Conservation (phyloP, 2,113 vertebrate species). For the Uria aalge region DNA sequence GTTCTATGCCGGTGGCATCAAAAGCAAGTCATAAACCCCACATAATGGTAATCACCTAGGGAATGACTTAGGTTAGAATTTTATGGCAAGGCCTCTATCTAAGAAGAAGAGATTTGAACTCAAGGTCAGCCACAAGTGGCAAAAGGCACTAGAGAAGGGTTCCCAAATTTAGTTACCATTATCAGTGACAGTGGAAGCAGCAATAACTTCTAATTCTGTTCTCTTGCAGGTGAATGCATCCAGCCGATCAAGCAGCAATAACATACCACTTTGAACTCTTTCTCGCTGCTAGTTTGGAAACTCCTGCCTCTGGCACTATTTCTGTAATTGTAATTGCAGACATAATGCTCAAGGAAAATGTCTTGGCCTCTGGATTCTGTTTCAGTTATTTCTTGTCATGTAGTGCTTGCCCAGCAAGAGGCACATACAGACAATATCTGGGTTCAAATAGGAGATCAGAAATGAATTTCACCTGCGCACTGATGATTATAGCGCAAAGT, state of each 20-base stretch:
- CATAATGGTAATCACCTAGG: rapidly evolving
- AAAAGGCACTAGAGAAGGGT: not conserved
- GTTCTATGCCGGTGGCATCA: not conserved
- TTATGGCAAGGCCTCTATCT: not conserved
- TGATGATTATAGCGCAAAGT: not conserved
- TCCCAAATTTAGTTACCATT: not conserved
- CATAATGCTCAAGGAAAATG: not conserved
- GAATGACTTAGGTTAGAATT: not conserved
- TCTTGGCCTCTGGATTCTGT: not conserved
- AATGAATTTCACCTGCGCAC: not conserved
- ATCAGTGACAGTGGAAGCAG: not conserved
- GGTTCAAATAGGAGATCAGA: not conserved
- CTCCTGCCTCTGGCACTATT: not conserved
- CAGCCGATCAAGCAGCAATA: not conserved
- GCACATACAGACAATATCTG: not conserved
- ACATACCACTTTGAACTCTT: not conserved
- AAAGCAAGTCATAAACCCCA: not conserved
- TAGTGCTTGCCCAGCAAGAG: not conserved
- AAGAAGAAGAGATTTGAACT: not conserved
- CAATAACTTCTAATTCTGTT: not conserved
- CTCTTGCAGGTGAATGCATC: not conserved
- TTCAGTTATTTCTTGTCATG: not conserved
- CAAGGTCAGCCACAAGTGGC: not conserved
- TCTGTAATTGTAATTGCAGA: not conserved
- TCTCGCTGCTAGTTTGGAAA: not conserved